Evolutionary conservation across 2,888 invertebrate genomes (phyloP).

Genomic region (Melitaea athalia): DNA sequence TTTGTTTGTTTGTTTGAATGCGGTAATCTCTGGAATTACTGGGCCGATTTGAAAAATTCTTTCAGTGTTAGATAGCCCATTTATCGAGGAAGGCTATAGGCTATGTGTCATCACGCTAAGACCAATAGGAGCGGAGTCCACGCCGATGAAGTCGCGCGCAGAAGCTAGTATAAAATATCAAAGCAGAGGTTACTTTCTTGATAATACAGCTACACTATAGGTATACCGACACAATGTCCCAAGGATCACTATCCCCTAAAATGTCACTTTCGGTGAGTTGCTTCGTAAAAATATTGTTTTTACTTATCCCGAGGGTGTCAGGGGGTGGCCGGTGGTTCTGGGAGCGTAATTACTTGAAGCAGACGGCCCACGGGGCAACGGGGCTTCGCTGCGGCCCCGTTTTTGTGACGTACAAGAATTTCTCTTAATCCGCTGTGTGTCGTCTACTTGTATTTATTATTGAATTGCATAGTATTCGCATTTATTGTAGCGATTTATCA

Average conservation of each 20-base stretch:
- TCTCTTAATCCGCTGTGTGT: conserved; percentile 61
- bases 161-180: background rate
- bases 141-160: no score
- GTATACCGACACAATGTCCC: background rate
- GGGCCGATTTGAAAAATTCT: no score
- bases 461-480: background rate
- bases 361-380: conserved; percentile 64
- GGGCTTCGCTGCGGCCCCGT: conserved; percentile 53
- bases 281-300: conserved; percentile 81
- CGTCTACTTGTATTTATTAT: conserved; percentile 16
- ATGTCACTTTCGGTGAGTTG: conserved; percentile 43
- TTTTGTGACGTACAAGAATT: conserved; percentile 64
- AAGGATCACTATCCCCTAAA: conserved; percentile 8
- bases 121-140: no score
- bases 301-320: conserved; percentile 70
- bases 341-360: conserved; percentile 75
- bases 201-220: background rate
- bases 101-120: no score
- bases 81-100: no score
- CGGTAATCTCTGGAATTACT: no score
- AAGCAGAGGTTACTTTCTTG: background rate
- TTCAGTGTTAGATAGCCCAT: no score
- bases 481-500: background rate
- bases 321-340: conserved; percentile 48
- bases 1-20: no score